Evolutionary conservation across 2,888 invertebrate species (phyloP), one percentile per base, ranked within the genome.

Genomic region (Palloptera scutellata): DNA sequence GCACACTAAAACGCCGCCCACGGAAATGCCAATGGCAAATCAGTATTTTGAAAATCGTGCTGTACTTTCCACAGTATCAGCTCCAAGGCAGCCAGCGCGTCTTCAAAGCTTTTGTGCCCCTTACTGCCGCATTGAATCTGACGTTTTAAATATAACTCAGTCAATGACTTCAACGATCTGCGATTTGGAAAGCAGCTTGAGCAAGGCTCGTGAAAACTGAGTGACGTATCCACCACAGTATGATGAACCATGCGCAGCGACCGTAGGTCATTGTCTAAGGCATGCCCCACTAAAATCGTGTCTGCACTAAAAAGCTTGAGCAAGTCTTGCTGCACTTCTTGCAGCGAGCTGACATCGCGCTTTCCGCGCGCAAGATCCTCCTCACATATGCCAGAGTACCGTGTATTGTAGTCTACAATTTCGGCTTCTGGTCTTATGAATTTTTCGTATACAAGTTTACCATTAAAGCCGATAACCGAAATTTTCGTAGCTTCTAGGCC

Each of bases 231-330:
- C 65, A 98, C 91, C 10, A 97, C 91, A 0, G 88, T 91, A 2
- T 88, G 86, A 81, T 98, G 98, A 10, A 96, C 87, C 53, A 98
- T 86, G 81, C 92, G 92, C 67, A 99, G 84, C 0, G 93, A 94
- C 17, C 94, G 88, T 65, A 99, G 86, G 86, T 99, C 99, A 82
- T 95, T 96, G 78, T 98, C 97, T 73, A 99, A 86, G 19, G 94
- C 95, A 85, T 99, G 99, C 0, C 99, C 99, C 70, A 99, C 91
- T 5, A 99, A 87, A 66, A 99, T 94, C 6, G 97, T 94, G 69
- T 95, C 91, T 9, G 90, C 90, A 70, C 89, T 89, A 70, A 97
- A 89, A 72, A 96, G 89, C 72, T 90, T 89, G 80, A 95, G 88
- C 67, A 99, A 87, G 76, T 96, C 95, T 68, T 90, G 90, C 82